Conservation (phyloP, 2,888 invertebrate species). For the Steinernema hermaphroditum region DNA sequence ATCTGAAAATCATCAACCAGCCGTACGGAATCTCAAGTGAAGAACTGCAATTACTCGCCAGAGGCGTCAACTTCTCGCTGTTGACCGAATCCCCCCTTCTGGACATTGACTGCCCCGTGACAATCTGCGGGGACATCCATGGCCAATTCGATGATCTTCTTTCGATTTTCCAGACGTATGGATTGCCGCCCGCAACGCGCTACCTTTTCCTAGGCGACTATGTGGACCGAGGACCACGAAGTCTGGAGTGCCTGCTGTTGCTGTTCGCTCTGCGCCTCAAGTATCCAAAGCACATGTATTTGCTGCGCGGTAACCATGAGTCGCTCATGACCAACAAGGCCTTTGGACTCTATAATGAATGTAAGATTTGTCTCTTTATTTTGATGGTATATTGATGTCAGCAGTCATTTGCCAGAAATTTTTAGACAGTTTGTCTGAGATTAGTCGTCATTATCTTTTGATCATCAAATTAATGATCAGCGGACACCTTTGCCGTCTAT, state of each 20-base stretch:
- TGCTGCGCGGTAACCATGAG: background rate
- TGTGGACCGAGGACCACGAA: background rate
- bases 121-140: background rate
- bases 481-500: background rate
- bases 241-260: background rate
- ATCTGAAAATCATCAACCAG: background rate
- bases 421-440: background rate
- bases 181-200: background rate
- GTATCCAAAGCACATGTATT: background rate
- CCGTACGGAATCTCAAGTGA: background rate
- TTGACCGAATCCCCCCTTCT: background rate
- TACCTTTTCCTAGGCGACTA: conserved; percentile 5
- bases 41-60: background rate
- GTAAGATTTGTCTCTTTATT: background rate
- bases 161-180: background rate
- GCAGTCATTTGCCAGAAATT: background rate
- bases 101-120: background rate
- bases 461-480: background rate
- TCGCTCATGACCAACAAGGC: background rate
- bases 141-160: background rate
- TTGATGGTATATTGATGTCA: background rate
- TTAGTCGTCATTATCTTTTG: background rate
- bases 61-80: background rate
- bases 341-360: background rate
- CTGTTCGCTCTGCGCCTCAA: background rate